Evolutionary conservation across 2,888 invertebrate genomes (phyloP).

Genomic region (Eupithecia abbreviata): DNA sequence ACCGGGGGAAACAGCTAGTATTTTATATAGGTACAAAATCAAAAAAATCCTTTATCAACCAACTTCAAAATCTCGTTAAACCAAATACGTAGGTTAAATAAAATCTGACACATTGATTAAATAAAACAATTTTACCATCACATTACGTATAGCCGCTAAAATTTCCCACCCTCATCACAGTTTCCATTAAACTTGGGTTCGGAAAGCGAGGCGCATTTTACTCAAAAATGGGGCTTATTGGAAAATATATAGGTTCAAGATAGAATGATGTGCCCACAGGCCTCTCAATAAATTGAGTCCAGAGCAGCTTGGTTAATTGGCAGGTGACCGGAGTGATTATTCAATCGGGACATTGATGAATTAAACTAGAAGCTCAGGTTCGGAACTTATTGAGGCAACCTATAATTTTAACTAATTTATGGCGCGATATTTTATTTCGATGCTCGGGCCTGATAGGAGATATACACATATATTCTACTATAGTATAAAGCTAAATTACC

Average conservation of each 20-base stretch:
- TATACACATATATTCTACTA: no score
- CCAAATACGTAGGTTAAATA: background rate
- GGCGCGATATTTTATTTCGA: constrained; percentile 7
- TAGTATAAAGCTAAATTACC: no score
- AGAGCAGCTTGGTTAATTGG: constrained; percentile 59
- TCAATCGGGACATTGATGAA: constrained; percentile 64
- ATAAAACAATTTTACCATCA: constrained; percentile 5
- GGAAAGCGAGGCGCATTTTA: constrained; percentile 37
- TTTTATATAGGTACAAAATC: no score
- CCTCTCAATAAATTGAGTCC: constrained; percentile 61
- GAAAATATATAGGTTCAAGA: constrained; percentile 51
- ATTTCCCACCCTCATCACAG: constrained; percentile 17
- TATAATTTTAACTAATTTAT: constrained; percentile 32
- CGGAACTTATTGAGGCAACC: constrained; percentile 31
- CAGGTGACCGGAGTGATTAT: constrained; percentile 65
- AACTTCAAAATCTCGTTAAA: background rate
- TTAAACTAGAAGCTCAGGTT: constrained; percentile 52
- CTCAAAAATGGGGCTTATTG: constrained; percentile 41
- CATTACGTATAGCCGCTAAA: constrained; percentile 1
- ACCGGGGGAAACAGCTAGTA: no score
- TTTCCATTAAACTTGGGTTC: constrained; percentile 22
- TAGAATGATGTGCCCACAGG: constrained; percentile 49
- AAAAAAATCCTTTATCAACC: background rate
- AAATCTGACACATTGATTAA: background rate
- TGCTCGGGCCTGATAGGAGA: background rate